phyloP scores from a whole-genome alignment of 2,888 invertebrate genomes.

The Parasteatoda lunata region DNA sequence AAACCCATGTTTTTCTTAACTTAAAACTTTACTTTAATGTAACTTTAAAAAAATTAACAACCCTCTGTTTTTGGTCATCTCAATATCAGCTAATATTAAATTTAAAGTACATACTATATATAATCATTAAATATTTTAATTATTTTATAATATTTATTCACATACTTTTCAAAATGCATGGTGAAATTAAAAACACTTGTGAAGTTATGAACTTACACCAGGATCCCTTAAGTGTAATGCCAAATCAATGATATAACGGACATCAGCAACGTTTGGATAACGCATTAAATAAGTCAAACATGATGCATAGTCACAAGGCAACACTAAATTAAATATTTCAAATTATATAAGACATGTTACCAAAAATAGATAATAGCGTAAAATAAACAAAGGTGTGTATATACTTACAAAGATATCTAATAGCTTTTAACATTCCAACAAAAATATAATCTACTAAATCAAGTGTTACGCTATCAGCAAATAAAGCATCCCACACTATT shows the following conservation, averaged over 20 bases:
- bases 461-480: constrained; percentile 80
- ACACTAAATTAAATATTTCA: constrained; percentile 75
- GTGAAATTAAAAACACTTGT: no score
- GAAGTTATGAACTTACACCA: constrained; percentile 72
- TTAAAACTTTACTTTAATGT: background rate
- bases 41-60: background rate
- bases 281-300: constrained; percentile 82
- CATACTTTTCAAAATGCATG: no score
- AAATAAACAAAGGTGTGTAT: background rate
- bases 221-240: constrained; percentile 78
- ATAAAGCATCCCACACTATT: constrained; percentile 87
- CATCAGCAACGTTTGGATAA: constrained; percentile 81
- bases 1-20: background rate
- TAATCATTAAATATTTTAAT: no score
- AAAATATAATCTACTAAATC: constrained; percentile 81
- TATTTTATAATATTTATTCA: no score
- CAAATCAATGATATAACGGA: constrained; percentile 79
- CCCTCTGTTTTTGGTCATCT: no score
- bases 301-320: constrained; percentile 80
- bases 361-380: background rate
- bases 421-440: constrained; percentile 84
- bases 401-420: constrained; percentile 81
- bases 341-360: background rate
- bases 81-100: no score
- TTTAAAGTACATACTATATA: no score